Base-by-base conservation (phyloP, 2,888 invertebrate species). In the Creontiades dilutus region DNA sequence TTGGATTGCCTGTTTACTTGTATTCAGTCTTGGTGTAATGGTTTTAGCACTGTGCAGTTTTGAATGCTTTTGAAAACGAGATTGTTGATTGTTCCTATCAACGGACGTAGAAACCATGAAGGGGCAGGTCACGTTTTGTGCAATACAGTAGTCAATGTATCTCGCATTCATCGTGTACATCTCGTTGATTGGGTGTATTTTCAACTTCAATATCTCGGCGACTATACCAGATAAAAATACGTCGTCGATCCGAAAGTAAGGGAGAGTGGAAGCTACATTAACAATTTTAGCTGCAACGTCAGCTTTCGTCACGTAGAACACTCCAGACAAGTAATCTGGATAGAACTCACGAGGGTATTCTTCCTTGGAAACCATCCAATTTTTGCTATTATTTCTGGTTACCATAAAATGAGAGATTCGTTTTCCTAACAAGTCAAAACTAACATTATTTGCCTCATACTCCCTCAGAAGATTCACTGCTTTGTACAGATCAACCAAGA, bases 161-260 rank as follows among this genome's bases (percentile, higher is more conserved):
- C 97, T 96, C 14, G 96, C 94, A 93, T 96, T n/a, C n/a, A n/a
- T n/a, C n/a, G n/a, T n/a, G n/a, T n/a, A n/a, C n/a, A n/a, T n/a
- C n/a, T n/a, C n/a, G n/a, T n/a, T n/a, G n/a, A n/a, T n/a, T n/a
- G n/a, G n/a, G n/a, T n/a, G n/a, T n/a, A n/a, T n/a, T n/a, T n/a
- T n/a, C n/a, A n/a, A n/a, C n/a, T n/a, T n/a, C n/a, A n/a, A n/a
- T n/a, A n/a, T 93, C 87, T 95, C 93, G 11, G 96, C 94, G 48
- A 98, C 93, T 84, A 97, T 94, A 0, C 98, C 98, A 0, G 98
- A 98, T 0, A 98, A 93, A 93, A 96, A 96, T 78, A 97, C 96
- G 93, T 98, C 98, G 92, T 98, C 98, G 90, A 98, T 97, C 98
- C 98, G 98, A 93, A 98, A 98, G 92, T 96, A 96, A 23, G 94